Percentiles rank a stretch among this genome's conserved stretches.
These are phyloP conservation scores for Halictus rubicundus DNA, from an alignment of 1,140 invertebrate species.

Conservation along the genomic window DNA sequence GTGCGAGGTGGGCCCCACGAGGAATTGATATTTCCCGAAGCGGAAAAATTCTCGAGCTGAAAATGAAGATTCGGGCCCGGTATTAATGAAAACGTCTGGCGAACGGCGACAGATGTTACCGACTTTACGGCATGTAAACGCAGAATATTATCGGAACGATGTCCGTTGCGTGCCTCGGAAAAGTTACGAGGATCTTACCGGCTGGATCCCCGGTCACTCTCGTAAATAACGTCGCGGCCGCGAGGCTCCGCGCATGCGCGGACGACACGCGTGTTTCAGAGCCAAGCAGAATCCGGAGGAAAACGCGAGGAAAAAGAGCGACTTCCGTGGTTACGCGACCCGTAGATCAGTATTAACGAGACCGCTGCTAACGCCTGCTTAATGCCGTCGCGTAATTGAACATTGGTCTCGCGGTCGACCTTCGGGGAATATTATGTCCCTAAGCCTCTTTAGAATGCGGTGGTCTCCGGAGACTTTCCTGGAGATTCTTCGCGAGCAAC, in stretches of 20 bases:
- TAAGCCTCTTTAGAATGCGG: too few relatives aligned
- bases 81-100: slow-evolving; percentile 44
- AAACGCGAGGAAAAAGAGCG: neutral
- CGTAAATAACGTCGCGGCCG: slow-evolving; percentile 14
- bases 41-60: too few relatives aligned
- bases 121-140: slow-evolving; percentile 38
- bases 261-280: neutral
- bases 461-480: too few relatives aligned
- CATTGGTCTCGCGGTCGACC: neutral
- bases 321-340: slow-evolving; percentile 9
- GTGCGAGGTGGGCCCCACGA: neutral
- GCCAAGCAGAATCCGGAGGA: neutral
- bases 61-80: neutral
- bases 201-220: slow-evolving; percentile 13
- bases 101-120: slow-evolving; percentile 1
- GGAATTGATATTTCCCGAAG: too few relatives aligned
- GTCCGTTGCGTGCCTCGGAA: slow-evolving; percentile 12
- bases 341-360: slow-evolving; percentile 4
- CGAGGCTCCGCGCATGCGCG: neutral
- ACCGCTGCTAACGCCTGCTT: neutral
- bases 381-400: neutral
- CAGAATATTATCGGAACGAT: slow-evolving; percentile 25
- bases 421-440: neutral
- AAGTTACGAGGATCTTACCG: slow-evolving; percentile 16
- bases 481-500: too few relatives aligned